Evolutionary conservation across 1,140 invertebrate species (phyloP).

Genomic region (Bactericera cockerelli): DNA sequence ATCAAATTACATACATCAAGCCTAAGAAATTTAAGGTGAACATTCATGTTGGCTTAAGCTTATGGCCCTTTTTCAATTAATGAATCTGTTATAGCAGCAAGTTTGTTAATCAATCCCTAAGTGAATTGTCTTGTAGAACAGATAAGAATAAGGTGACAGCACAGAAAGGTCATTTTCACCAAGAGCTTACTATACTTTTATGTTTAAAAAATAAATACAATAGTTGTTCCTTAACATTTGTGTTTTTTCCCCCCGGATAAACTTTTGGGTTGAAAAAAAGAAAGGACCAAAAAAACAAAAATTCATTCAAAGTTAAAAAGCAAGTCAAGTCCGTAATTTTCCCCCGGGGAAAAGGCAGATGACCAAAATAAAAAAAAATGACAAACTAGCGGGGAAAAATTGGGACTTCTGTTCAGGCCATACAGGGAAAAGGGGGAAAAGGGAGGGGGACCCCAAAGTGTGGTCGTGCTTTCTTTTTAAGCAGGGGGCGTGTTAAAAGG

Average conservation of each 20-base stretch:
- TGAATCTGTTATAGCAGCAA: no score
- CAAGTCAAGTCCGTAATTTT: slow-evolving; percentile 81
- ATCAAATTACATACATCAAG: no score
- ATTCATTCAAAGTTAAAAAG: slow-evolving; percentile 95
- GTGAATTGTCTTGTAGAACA: no score
- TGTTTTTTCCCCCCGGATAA: slow-evolving; percentile 87
- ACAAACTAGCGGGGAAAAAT: slow-evolving; percentile 78
- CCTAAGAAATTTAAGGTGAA: no score
- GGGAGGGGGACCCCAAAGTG: slow-evolving; percentile 96
- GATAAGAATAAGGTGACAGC: no score
- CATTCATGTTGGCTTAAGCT: no score
- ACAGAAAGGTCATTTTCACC: no score
- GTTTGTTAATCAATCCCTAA: no score
- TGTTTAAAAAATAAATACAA: no score
- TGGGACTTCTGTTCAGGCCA: slow-evolving; percentile 61
- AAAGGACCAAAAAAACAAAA: slow-evolving; percentile 98
- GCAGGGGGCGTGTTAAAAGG: slow-evolving; percentile 87
- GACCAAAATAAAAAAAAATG: slow-evolving; percentile 61
- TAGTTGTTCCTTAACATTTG: no score
- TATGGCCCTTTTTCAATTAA: no score
- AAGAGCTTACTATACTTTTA: no score
- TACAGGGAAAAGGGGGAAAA: slow-evolving; percentile 92
- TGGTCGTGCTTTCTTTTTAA: slow-evolving; percentile 97
- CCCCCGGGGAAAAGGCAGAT: slow-evolving; percentile 47
- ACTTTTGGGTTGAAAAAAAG: slow-evolving; percentile 99